Evolutionary conservation across 2,113 vertebrate species (phyloP).

Genomic region (Tyto alba): DNA sequence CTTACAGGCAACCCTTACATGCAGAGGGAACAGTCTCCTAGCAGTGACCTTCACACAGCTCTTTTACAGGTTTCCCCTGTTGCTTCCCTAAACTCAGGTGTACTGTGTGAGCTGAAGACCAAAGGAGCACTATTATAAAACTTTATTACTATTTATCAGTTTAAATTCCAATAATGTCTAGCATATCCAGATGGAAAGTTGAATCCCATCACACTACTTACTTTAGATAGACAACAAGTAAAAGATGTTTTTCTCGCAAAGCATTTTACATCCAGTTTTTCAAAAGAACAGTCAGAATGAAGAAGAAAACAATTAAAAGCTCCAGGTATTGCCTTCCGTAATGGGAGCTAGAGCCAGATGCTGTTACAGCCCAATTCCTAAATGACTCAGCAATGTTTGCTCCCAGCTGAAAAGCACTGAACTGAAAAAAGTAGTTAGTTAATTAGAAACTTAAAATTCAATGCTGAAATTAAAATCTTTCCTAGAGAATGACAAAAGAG

Average conservation of each 20-base stretch:
- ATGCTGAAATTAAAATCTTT: conserved; percentile 71
- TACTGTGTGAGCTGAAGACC: background rate
- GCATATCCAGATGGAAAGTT: background rate
- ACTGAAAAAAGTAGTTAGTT: conserved; percentile 71
- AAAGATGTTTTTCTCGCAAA: background rate
- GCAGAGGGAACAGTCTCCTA: background rate
- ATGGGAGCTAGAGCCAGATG: conserved; percentile 5
- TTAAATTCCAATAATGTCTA: background rate
- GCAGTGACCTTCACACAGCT: background rate
- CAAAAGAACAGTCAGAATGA: background rate
- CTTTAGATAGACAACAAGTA: background rate
- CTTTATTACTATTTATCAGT: background rate
- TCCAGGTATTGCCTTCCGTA: conserved; percentile 11
- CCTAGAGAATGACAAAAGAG: conserved; percentile 60
- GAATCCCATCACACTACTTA: background rate
- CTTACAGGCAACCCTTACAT: background rate
- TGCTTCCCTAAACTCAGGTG: background rate
- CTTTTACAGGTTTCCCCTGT: background rate
- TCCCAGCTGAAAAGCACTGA: conserved; percentile 62
- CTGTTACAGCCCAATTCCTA: conserved; percentile 1
- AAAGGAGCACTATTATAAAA: background rate
- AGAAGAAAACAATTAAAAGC: conserved; percentile 44
- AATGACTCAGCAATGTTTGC: conserved; percentile 35
- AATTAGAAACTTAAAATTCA: conserved; percentile 76
- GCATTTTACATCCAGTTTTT: background rate